phyloP scores from a whole-genome alignment of 2,888 invertebrate genomes.

The Petrolisthes manimaculis region DNA sequence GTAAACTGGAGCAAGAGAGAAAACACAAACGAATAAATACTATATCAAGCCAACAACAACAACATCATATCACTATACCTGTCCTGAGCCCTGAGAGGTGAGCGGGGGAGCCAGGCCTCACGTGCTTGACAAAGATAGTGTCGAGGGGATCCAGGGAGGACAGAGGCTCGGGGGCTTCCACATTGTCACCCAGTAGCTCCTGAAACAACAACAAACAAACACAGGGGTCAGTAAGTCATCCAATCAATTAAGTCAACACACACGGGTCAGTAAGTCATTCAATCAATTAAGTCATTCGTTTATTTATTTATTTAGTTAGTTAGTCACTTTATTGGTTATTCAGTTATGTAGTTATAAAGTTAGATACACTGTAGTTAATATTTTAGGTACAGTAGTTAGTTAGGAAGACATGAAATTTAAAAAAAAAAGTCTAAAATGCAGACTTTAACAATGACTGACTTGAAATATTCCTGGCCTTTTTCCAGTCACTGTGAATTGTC shows the following conservation, averaged over 20 bases:
- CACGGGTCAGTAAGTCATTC: neutral
- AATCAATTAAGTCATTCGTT: neutral
- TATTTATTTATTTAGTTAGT: neutral
- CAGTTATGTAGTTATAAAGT: neutral
- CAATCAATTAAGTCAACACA: neutral
- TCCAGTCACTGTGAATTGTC: neutral
- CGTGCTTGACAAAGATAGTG: conserved; percentile 61
- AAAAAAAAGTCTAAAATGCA: too few species aligned
- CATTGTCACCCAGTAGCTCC: conserved; percentile 59
- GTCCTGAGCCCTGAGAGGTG: conserved; percentile 60
- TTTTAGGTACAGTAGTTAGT: too few species aligned
- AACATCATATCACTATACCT: conserved; percentile 22
- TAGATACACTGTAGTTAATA: neutral
- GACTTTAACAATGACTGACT: neutral
- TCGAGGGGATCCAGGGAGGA: conserved; percentile 57
- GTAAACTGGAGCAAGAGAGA: too few species aligned
- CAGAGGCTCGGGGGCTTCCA: conserved; percentile 34
- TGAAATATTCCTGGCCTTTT: neutral
- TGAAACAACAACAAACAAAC: conserved; percentile 29
- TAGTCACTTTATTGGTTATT: neutral
- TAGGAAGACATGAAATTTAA: too few species aligned
- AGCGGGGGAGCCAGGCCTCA: conserved; percentile 48
- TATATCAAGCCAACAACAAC: too few species aligned
- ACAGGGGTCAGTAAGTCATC: neutral
- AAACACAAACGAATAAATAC: too few species aligned